Percentiles rank a stretch among this genome's conserved stretches.
These are phyloP conservation scores for Aphidius gifuensis DNA, from an alignment of 1,140 invertebrate genomes.

Conservation along the genomic window DNA sequence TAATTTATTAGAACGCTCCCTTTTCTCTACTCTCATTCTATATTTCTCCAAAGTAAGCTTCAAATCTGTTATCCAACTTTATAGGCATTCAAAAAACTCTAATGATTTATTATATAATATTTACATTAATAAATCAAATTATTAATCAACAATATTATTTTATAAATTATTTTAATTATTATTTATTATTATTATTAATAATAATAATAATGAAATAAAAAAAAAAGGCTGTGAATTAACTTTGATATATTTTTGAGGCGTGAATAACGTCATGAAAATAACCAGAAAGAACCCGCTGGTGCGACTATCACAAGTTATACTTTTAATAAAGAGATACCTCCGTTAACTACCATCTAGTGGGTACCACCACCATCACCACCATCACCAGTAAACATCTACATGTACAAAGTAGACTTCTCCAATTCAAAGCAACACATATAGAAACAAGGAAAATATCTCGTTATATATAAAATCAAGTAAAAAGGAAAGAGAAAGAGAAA, in stretches of 20 bases:
- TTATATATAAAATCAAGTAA: background rate
- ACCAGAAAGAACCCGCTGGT: conserved; percentile 21
- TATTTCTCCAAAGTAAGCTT: background rate
- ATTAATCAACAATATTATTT: too few species aligned
- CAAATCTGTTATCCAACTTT: background rate
- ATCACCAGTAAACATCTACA: conserved; percentile 31
- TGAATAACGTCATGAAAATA: background rate
- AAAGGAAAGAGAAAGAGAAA: conserved; percentile 30
- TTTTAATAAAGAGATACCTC: conserved; percentile 50
- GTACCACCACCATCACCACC: conserved; percentile 31
- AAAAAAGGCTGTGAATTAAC: too few species aligned
- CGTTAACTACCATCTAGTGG: conserved; percentile 30
- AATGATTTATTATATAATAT: too few species aligned
- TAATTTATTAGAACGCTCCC: conserved; percentile 51
- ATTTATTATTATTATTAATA: too few species aligned
- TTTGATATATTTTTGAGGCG: too few species aligned
- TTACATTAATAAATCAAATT: too few species aligned
- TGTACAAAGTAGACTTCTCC: conserved; percentile 1
- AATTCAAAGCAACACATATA: too few species aligned
- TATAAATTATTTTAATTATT: too few species aligned
- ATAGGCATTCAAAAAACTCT: too few species aligned
- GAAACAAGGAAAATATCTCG: too few species aligned
- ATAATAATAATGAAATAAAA: too few species aligned
- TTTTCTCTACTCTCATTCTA: conserved; percentile 8
- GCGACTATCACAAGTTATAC: conserved; percentile 46